These are phyloP conservation scores for Conistra vaccinii DNA, from an alignment of 2,888 invertebrate genomes.

Conservation along the genomic window DNA sequence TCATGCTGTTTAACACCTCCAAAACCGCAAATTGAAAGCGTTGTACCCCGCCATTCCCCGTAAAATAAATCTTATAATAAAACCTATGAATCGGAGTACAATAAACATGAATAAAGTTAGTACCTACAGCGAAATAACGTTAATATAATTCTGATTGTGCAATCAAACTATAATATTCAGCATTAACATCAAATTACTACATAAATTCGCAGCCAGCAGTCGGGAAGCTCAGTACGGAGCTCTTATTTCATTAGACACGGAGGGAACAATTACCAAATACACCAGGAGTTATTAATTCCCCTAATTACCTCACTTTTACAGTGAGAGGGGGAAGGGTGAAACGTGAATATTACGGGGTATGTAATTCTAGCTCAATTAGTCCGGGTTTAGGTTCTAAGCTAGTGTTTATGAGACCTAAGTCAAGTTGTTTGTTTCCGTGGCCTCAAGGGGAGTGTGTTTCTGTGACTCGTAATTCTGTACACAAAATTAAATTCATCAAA, in stretches of 20 bases:
- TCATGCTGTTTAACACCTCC: background rate
- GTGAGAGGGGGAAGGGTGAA: conserved; percentile 8
- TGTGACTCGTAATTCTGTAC: background rate
- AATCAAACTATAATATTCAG: conserved; percentile 39
- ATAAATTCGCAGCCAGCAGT: conserved; percentile 20
- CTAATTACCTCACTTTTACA: conserved; percentile 52
- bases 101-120: background rate
- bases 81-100: background rate
- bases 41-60: too few relatives aligned
- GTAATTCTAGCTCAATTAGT: conserved; percentile 59
- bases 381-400: conserved; percentile 26
- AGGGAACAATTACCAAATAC: conserved; percentile 56
- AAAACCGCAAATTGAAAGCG: too few relatives aligned
- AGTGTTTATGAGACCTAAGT: conserved; percentile 22
- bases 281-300: conserved; percentile 52
- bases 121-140: background rate
- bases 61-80: background rate
- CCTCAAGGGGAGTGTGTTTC: conserved; percentile 46
- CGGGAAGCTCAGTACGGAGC: conserved; percentile 25
- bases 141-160: conserved; percentile 28
- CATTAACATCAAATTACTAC: conserved; percentile 30
- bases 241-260: conserved; percentile 50
- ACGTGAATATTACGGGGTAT: conserved; percentile 39
- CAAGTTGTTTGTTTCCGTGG: conserved; percentile 39
- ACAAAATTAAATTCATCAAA: background rate